phyloP scores from a whole-genome alignment of 1,140 invertebrate species.

The Pinna nobilis region DNA sequence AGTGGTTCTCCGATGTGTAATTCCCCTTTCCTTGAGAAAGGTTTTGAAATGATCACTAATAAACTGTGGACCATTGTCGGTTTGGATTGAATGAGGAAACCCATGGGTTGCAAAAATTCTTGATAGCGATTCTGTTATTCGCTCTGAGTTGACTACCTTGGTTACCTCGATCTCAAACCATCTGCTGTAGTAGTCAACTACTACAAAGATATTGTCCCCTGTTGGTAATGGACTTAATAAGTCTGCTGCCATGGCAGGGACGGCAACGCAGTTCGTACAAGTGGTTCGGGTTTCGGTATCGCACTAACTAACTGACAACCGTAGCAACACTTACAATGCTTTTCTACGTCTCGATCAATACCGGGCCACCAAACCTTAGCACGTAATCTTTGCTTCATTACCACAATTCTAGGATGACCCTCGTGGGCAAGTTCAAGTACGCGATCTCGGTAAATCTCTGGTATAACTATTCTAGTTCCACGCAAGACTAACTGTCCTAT shows the following conservation, averaged over 20 bases:
- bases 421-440: slow-evolving; percentile 43
- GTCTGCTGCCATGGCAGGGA: slow-evolving; percentile 43
- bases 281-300: slow-evolving; percentile 19
- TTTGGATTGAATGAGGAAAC: slow-evolving; percentile 21
- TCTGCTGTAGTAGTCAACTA: slow-evolving; percentile 45
- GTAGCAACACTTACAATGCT: slow-evolving; percentile 30
- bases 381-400: slow-evolving; percentile 36
- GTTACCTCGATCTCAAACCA: slow-evolving; percentile 44
- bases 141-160: slow-evolving; percentile 27
- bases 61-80: slow-evolving; percentile 48
- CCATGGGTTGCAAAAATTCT: slow-evolving; percentile 45
- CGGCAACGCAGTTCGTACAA: slow-evolving; percentile 27
- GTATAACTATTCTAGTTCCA: slow-evolving; percentile 39
- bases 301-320: slow-evolving; percentile 39
- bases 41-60: slow-evolving; percentile 26
- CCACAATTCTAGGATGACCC: slow-evolving; percentile 42
- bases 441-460: slow-evolving; percentile 6
- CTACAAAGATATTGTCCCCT: slow-evolving; percentile 42
- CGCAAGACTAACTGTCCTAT: slow-evolving; percentile 44
- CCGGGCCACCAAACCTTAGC: slow-evolving; percentile 52
- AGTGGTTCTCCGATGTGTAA: slow-evolving; percentile 19
- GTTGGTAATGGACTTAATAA: slow-evolving; percentile 47
- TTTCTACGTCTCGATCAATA: slow-evolving; percentile 43
- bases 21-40: slow-evolving; percentile 15
- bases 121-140: slow-evolving; percentile 19